These are phyloP conservation scores for Syngnathus rostellatus DNA, from an alignment of 2,797 vertebrate genomes.

Conservation along the genomic window DNA sequence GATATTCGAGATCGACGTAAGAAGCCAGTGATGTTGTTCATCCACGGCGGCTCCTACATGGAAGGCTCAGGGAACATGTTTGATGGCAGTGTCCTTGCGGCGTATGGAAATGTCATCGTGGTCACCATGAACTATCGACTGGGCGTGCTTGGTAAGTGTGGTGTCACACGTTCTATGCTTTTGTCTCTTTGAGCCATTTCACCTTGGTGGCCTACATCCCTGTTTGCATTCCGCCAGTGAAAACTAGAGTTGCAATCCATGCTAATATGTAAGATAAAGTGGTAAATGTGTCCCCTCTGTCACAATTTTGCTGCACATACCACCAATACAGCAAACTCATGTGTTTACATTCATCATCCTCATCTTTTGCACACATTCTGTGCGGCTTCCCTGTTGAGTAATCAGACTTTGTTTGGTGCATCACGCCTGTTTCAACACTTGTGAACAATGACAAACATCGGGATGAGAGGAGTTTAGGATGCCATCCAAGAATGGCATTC, in stretches of 20 bases:
- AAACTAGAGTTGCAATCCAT: constrained; percentile 15
- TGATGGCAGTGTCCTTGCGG: constrained; percentile 87
- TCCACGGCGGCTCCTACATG: constrained; percentile 96
- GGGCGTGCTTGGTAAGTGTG: constrained; percentile 85
- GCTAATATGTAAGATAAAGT: constrained; percentile 35
- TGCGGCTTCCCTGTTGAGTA: constrained; percentile 59
- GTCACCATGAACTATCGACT: constrained; percentile 96
- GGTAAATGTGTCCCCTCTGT: constrained; percentile 41
- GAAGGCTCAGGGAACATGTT: constrained; percentile 95
- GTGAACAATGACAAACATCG: constrained; percentile 63
- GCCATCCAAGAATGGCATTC: constrained; percentile 50
- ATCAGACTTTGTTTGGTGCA: constrained; percentile 68
- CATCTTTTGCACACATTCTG: constrained; percentile 48
- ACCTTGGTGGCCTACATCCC: constrained; percentile 1
- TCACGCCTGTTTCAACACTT: constrained; percentile 66
- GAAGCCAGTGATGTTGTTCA: constrained; percentile 94
- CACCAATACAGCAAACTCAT: constrained; percentile 34
- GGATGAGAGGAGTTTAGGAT: constrained; percentile 57
- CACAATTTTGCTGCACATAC: constrained; percentile 30
- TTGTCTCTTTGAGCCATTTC: constrained; percentile 8
- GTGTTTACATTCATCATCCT: constrained; percentile 49
- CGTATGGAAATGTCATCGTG: constrained; percentile 93
- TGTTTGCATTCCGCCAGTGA: no score
- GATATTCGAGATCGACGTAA: constrained; percentile 90
- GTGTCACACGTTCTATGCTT: background rate